Conservation (phyloP, 1,140 invertebrate species). For the Sitophilus oryzae region DNA sequence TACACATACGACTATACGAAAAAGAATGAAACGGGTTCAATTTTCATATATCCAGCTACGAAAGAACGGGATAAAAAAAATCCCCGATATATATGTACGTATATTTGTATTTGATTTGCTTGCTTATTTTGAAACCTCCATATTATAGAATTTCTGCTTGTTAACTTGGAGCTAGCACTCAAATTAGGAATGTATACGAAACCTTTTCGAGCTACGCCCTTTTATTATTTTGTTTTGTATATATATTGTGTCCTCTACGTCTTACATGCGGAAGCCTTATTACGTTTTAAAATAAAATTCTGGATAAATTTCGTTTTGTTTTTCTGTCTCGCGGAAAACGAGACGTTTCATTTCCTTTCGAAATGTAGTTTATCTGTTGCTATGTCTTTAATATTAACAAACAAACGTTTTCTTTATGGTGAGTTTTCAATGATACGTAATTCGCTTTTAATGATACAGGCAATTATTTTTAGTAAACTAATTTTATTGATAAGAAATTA, state of each 20-base stretch:
- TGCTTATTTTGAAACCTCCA: conserved; percentile 19
- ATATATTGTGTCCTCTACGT: conserved; percentile 9
- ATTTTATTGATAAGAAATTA: no score
- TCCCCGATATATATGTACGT: conserved; percentile 20
- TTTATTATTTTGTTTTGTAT: conserved; percentile 21
- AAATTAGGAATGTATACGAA: conserved; percentile 24
- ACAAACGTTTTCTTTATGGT: no score
- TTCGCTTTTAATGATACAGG: no score
- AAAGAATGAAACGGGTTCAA: conserved; percentile 1
- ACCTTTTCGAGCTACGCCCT: conserved; percentile 15
- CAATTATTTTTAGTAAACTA: no score
- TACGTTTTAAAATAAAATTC: conserved; percentile 16
- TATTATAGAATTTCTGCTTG: conserved; percentile 24
- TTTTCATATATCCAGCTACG: not conserved
- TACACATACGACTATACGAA: not conserved
- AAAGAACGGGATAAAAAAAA: conserved; percentile 9
- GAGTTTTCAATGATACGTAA: no score
- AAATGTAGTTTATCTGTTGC: not conserved
- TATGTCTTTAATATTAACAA: not conserved
- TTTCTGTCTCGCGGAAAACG: conserved; percentile 4
- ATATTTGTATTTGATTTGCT: conserved; percentile 24
- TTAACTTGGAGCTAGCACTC: conserved; percentile 19
- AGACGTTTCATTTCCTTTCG: not conserved
- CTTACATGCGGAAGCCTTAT: conserved; percentile 16
- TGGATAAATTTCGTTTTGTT: conserved; percentile 9